Evolutionary conservation across 2,888 invertebrate species (phyloP).

Genomic region (Helicoverpa assulta): DNA sequence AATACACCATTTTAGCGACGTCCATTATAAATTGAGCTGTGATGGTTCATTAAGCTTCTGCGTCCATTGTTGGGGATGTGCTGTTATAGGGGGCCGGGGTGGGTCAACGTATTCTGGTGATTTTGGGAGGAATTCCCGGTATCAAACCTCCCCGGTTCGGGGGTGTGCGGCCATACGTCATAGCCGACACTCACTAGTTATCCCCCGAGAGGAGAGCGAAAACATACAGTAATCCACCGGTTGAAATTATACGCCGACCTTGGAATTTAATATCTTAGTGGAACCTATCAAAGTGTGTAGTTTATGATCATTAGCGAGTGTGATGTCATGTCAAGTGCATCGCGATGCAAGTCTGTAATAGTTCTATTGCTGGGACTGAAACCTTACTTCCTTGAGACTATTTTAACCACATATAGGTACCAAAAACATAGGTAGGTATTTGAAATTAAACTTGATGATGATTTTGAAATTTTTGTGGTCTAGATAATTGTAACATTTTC

Average conservation of each 20-base stretch:
- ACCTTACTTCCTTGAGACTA: no score
- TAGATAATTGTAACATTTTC: no score
- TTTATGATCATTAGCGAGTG: conserved; percentile 22
- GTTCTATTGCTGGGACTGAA: background rate
- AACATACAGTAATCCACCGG: conserved; percentile 64
- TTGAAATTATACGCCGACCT: conserved; percentile 65
- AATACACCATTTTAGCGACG: conserved; percentile 61
- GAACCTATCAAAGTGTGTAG: conserved; percentile 46
- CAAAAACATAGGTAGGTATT: no score
- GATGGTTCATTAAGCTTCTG: conserved; percentile 56
- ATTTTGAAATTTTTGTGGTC: no score
- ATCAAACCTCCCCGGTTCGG: conserved; percentile 67
- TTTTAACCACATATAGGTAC: no score
- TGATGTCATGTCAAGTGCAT: conserved; percentile 12
- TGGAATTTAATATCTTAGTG: conserved; percentile 52
- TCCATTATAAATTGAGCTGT: conserved; percentile 64
- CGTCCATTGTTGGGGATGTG: conserved; percentile 21
- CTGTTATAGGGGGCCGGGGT: conserved; percentile 30
- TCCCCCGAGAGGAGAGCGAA: conserved; percentile 64
- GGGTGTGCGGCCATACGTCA: conserved; percentile 72
- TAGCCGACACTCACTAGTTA: conserved; percentile 63
- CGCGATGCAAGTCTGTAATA: background rate
- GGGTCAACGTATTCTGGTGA: conserved; percentile 66
- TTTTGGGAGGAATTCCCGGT: conserved; percentile 63
- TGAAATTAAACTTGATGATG: no score